A percentile compares a stretch with the other conserved stretches of the same genome.
These are phyloP conservation scores for Leptopilina boulardi DNA, from an alignment of 1,140 invertebrate species.

Conservation along the genomic window DNA sequence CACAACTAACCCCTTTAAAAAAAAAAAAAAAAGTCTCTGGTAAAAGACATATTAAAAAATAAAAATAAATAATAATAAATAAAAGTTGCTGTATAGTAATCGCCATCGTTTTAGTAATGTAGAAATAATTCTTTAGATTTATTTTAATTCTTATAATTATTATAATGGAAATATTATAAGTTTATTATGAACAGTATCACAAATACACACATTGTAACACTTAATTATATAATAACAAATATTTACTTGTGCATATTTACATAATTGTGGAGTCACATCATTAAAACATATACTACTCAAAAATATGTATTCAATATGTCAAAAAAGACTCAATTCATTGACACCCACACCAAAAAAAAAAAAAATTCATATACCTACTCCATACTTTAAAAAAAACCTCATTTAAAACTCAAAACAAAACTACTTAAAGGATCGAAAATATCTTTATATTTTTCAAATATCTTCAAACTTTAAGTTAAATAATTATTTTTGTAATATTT, in stretches of 20 bases:
- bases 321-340: slow-evolving; percentile 74
- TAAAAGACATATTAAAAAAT: slow-evolving; percentile 43
- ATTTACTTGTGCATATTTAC: slow-evolving; percentile 75
- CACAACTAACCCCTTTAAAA: neutral
- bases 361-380: slow-evolving; percentile 40
- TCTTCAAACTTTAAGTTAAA: neutral
- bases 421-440: neutral
- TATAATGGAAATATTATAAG: slow-evolving; percentile 65
- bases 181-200: slow-evolving; percentile 70
- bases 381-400: neutral
- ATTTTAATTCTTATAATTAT: slow-evolving; percentile 61
- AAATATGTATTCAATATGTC: slow-evolving; percentile 71
- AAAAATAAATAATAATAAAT: slow-evolving; percentile 68
- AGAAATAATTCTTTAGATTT: slow-evolving; percentile 69
- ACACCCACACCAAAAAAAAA: slow-evolving; percentile 69
- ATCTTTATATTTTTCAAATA: neutral
- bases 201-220: slow-evolving; percentile 76
- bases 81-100: slow-evolving; percentile 63
- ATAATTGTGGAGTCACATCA: slow-evolving; percentile 75
- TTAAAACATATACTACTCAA: slow-evolving; percentile 75
- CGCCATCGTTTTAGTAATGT: slow-evolving; percentile 70
- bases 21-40: slow-evolving; percentile 17
- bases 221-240: slow-evolving; percentile 75
- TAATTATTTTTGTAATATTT: slow-evolving; percentile 13
- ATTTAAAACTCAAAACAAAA: slow-evolving; percentile 2